A percentile compares a stretch with the other conserved stretches of the same genome.
These are phyloP conservation scores for Tanypteryx hageni DNA, from an alignment of 2,888 invertebrate genomes.

Conservation along the genomic window DNA sequence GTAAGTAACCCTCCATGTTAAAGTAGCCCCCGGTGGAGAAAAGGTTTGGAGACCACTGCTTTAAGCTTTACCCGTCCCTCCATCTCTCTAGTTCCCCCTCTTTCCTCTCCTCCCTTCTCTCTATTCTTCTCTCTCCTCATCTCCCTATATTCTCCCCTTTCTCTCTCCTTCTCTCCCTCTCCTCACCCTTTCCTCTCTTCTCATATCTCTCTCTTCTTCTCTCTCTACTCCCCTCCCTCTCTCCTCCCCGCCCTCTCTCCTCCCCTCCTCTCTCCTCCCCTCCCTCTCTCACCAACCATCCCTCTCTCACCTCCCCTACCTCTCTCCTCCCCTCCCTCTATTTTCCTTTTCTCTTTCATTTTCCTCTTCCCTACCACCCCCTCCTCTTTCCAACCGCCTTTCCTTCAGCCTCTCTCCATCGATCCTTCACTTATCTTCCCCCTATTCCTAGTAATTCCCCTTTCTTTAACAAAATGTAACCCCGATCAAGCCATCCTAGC, in stretches of 20 bases:
- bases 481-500: not conserved
- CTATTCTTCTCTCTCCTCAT: not conserved
- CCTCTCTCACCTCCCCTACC: too few relatives aligned
- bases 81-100: not conserved
- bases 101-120: not conserved
- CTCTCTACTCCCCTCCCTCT: not conserved
- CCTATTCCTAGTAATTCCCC: not conserved
- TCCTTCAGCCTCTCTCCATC: not conserved
- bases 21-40: not conserved
- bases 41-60: too few relatives aligned
- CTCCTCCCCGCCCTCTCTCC: too few relatives aligned
- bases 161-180: not conserved
- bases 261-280: not conserved
- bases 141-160: not conserved
- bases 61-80: too few relatives aligned
- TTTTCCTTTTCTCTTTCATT: too few relatives aligned
- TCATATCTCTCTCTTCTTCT: not conserved
- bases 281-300: too few relatives aligned
- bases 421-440: not conserved
- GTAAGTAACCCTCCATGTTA: not conserved
- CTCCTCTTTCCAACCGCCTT: too few relatives aligned
- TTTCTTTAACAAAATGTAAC: constrained; percentile 28
- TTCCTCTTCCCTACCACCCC: not conserved
- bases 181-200: not conserved
- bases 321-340: too few relatives aligned